Evolutionary conservation across 2,113 vertebrate genomes (phyloP).

Genomic region (Ascaphus truei): DNA sequence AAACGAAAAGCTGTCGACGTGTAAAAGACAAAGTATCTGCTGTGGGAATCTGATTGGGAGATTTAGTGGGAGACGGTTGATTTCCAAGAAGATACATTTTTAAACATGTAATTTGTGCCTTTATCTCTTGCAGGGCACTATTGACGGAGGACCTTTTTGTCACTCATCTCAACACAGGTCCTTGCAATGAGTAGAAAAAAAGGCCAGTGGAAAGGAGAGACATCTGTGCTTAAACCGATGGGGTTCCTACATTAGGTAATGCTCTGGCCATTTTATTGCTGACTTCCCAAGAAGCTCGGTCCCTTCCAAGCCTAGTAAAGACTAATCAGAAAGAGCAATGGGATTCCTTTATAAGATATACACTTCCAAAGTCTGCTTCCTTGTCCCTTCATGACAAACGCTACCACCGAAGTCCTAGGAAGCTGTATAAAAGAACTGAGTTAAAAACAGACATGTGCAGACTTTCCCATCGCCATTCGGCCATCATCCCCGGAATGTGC

Average conservation of each 20-base stretch:
- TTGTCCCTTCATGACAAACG: too few species aligned
- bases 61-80: conserved; percentile 38
- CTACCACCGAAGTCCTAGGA: too few species aligned
- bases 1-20: neutral
- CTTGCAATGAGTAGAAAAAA: conserved; percentile 39
- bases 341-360: too few species aligned
- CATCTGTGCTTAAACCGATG: neutral
- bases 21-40: conserved; percentile 31
- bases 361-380: too few species aligned
- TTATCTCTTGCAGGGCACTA: conserved; percentile 57
- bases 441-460: too few species aligned
- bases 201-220: conserved; percentile 19
- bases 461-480: too few species aligned
- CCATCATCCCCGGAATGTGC: too few species aligned
- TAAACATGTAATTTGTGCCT: conserved; percentile 39
- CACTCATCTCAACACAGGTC: neutral
- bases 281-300: too few species aligned
- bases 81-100: conserved; percentile 31
- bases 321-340: too few species aligned
- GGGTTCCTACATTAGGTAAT: neutral
- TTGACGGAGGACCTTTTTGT: conserved; percentile 40
- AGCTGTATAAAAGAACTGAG: too few species aligned
- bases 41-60: conserved; percentile 35
- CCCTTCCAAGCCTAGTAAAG: too few species aligned
- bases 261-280: too few species aligned